Evolutionary conservation across 1,140 invertebrate genomes (phyloP), one percentile per base, ranked within the genome.

Genomic region (Solenopsis fugax): DNA sequence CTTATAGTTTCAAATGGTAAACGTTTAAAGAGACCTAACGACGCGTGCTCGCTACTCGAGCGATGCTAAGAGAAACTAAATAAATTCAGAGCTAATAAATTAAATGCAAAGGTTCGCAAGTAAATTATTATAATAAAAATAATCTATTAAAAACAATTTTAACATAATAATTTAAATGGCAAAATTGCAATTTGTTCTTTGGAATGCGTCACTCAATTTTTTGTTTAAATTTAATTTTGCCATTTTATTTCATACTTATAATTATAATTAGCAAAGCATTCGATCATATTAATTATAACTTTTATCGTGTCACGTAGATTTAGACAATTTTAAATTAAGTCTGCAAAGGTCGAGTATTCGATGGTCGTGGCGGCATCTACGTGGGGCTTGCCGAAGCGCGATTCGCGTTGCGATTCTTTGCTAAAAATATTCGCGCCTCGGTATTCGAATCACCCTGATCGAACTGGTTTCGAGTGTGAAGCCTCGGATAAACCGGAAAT

Each of bases 281-380:
- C n/a, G 0, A 29, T 78, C 4, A 1, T 34, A n/a, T 52, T 18
- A n/a, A 80, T 52, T 4, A 10, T 7, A 67, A 50, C 16, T 54
- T 80, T 0, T 69, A 37, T 18, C 16, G 48, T 24, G 54, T 41
- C 18, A 41, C 37, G 16, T 73, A 10, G 12, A 56, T 41, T 56
- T 29, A n/a, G 4, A 37, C 1, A 52, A 54, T 67, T 37, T 37
- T 60, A 7, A 58, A 48, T 80, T 12, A 73, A 73, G 21, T 60
- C 5, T 48, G 24, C 24, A 34, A 82, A 82, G 48, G 41, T 21
- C 5, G 10, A 7, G 52, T 0, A 37, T 60, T 73, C 21, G 41
- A 64, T 73, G 10, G 10, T 10, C 4, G 77, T 87, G 85, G 24
- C 73, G 72, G 64, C 89, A 90, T 75, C 89, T 89, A 50, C 12